A percentile compares a stretch with the other conserved stretches of the same genome.
These are phyloP conservation scores for Lepidochrysops patricia DNA, from an alignment of 2,888 invertebrate genomes.

Conservation along the genomic window DNA sequence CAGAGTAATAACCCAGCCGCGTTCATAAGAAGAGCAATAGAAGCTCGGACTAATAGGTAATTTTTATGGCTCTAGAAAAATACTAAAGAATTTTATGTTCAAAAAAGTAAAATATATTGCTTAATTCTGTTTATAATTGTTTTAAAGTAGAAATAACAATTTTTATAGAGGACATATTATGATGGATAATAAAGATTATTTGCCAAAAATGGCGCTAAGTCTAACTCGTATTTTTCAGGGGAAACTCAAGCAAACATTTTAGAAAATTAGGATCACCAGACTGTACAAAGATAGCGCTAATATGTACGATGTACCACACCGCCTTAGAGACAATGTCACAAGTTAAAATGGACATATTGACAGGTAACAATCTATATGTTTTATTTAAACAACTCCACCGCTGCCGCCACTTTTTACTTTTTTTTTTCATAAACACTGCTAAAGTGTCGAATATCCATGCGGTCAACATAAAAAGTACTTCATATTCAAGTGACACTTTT, in stretches of 20 bases:
- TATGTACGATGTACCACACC: slow-evolving; percentile 94
- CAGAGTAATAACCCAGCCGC: slow-evolving; percentile 60
- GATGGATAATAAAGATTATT: too few species aligned
- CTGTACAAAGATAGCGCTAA: slow-evolving; percentile 86
- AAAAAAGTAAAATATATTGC: too few species aligned
- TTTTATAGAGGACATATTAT: neutral
- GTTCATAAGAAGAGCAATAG: slow-evolving; percentile 62
- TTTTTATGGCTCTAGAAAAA: neutral
- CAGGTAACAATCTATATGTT: slow-evolving; percentile 74
- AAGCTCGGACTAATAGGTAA: slow-evolving; percentile 73
- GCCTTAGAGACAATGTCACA: slow-evolving; percentile 92
- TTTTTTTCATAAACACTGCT: too few species aligned
- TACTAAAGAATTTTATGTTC: too few species aligned
- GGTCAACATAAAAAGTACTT: too few species aligned
- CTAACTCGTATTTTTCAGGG: slow-evolving; percentile 46
- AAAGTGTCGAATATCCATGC: too few species aligned
- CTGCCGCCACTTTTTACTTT: neutral
- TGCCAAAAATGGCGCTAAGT: too few species aligned
- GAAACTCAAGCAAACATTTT: slow-evolving; percentile 77
- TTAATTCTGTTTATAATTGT: too few species aligned
- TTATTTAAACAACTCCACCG: neutral
- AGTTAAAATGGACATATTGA: slow-evolving; percentile 92
- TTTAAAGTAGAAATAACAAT: too few species aligned
- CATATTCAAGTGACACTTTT: too few species aligned
- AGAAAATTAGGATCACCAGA: slow-evolving; percentile 88